Percentiles rank a stretch among this genome's conserved stretches.
These are phyloP conservation scores for Glossophaga mutica DNA, from an alignment of 2,797 vertebrate species.

Conservation along the genomic window DNA sequence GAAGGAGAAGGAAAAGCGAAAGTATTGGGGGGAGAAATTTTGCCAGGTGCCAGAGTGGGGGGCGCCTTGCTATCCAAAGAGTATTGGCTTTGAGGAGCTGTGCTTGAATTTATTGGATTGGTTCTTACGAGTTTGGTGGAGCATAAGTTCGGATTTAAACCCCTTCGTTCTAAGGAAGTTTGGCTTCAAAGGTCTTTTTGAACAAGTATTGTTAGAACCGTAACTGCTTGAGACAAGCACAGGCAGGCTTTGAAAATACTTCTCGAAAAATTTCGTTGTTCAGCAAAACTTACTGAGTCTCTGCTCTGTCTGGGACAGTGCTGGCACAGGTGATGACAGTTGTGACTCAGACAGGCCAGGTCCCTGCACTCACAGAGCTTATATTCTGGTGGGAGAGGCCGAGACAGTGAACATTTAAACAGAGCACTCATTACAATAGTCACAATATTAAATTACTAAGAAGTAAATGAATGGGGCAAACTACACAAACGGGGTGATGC, in stretches of 20 bases:
- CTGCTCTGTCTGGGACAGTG: background rate
- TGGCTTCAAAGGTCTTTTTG: background rate
- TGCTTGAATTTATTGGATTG: background rate
- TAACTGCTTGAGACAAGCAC: background rate
- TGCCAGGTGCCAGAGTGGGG: background rate
- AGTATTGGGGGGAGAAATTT: background rate
- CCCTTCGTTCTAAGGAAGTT: background rate
- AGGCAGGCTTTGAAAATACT: background rate
- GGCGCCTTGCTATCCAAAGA: background rate
- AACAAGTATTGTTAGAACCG: background rate
- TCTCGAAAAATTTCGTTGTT: slow-evolving; percentile 13
- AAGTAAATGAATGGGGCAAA: background rate
- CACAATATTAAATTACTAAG: background rate
- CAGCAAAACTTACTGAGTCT: background rate
- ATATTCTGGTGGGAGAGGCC: background rate
- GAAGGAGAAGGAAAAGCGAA: background rate
- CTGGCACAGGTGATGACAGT: background rate
- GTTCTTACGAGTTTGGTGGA: background rate
- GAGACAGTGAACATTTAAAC: background rate
- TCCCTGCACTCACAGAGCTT: background rate
- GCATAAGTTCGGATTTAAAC: background rate
- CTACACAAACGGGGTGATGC: background rate
- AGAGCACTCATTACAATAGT: background rate
- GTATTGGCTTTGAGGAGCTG: background rate
- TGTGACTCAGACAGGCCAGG: background rate